Conservation (phyloP, 2,113 vertebrate genomes). For the Alligator sinensis region DNA sequence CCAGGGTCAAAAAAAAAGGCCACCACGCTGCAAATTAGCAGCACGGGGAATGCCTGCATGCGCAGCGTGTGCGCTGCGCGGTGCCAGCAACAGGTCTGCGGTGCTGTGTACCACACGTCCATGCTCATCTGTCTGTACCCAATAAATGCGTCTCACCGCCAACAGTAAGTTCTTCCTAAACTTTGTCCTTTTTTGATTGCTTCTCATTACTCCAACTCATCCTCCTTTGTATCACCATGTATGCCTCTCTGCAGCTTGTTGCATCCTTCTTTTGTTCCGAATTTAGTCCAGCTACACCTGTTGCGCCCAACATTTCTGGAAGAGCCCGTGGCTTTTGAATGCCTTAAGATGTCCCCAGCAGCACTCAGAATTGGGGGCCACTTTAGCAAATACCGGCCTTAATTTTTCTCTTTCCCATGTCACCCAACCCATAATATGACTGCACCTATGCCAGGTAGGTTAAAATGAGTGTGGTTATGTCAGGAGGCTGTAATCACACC, state of each 20-base stretch:
- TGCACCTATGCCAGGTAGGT: no score
- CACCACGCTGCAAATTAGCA: no score
- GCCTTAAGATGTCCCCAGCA: not conserved
- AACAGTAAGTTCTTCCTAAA: not conserved
- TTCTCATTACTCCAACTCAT: not conserved
- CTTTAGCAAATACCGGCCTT: not conserved
- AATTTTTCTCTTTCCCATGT: no score
- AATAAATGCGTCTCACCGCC: fast-evolving
- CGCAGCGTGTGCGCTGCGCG: no score
- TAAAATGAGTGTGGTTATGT: no score
- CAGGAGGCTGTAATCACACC: no score
- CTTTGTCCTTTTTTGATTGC: fast-evolving
- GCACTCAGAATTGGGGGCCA: not conserved
- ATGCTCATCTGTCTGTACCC: no score
- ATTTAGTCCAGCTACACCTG: constrained; percentile 37
- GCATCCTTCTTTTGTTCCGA: not conserved
- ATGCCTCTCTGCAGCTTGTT: constrained; percentile 14
- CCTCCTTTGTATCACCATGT: not conserved
- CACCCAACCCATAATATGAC: no score
- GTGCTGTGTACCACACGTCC: no score
- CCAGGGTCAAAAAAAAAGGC: no score
- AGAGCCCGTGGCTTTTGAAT: not conserved
- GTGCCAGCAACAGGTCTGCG: no score
- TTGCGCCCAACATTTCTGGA: constrained; percentile 35
- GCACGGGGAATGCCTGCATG: no score